Percentiles rank a stretch among this genome's conserved stretches.
These are phyloP conservation scores for Neoseiulus cucumeris DNA, from an alignment of 1,140 invertebrate species.

Conservation along the genomic window DNA sequence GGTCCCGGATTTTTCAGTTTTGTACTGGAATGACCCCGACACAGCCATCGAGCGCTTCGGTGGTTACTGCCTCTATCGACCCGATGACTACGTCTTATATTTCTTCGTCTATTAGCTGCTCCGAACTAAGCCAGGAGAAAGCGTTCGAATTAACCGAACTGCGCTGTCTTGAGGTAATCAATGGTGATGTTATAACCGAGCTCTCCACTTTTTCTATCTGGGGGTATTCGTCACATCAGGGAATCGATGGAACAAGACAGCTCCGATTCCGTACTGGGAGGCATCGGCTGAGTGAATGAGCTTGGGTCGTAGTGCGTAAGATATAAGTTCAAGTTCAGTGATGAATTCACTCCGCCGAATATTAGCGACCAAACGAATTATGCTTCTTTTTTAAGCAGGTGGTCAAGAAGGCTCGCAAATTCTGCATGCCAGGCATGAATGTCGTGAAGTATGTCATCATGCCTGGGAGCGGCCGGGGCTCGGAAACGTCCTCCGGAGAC, in stretches of 20 bases:
- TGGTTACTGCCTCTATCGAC: no score
- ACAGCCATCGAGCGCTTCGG: neutral
- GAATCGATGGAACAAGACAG: neutral
- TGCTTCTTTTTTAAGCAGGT: neutral
- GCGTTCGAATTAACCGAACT: conserved; percentile 21
- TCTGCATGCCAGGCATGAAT: neutral
- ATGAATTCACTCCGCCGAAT: neutral
- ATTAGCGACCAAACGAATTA: neutral
- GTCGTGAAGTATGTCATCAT: neutral
- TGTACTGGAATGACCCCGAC: neutral
- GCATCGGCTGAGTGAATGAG: neutral
- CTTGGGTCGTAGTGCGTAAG: no score
- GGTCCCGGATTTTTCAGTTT: neutral
- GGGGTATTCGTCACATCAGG: neutral
- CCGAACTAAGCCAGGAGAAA: conserved; percentile 14
- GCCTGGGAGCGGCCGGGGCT: no score
- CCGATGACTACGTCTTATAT: neutral
- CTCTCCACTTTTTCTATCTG: conserved; percentile 13
- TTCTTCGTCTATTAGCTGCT: neutral
- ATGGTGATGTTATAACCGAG: conserved; percentile 25
- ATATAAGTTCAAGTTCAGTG: neutral
- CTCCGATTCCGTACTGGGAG: neutral
- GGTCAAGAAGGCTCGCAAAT: neutral
- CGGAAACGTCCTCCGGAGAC: no score
- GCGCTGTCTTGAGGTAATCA: conserved; percentile 18